Evolutionary conservation across 2,797 vertebrate species (phyloP).

Genomic region (Podarcis lilfordi): DNA sequence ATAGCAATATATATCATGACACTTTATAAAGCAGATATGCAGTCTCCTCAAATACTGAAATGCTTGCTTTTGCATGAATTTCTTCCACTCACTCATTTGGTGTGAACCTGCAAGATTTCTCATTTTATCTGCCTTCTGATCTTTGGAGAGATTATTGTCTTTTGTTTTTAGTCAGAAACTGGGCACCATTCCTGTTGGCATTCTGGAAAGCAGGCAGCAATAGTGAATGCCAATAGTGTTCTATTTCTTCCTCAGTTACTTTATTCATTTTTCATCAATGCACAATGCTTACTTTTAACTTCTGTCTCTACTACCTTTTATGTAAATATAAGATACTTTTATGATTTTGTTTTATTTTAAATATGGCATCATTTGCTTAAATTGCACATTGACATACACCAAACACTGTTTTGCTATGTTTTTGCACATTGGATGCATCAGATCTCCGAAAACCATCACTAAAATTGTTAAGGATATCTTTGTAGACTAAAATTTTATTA

Average conservation of each 20-base stretch:
- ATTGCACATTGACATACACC: neutral
- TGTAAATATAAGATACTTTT: neutral
- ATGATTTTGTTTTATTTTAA: neutral
- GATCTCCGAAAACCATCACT: neutral
- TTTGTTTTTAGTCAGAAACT: neutral
- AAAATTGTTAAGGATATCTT: neutral
- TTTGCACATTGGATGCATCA: neutral
- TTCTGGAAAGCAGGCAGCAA: neutral
- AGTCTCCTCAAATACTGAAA: neutral
- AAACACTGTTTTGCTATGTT: neutral
- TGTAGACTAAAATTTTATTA: no score
- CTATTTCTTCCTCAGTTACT: no score
- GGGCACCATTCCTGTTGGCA: neutral
- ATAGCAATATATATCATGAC: no score
- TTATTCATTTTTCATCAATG: no score
- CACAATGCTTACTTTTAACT: no score
- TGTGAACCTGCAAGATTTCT: no score
- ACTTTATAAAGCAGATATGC: neutral
- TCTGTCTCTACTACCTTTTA: neutral
- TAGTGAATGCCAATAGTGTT: no score
- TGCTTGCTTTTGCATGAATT: neutral
- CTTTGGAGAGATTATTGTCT: neutral
- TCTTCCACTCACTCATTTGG: no score
- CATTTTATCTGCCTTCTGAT: neutral
- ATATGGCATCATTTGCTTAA: neutral